Evolutionary conservation across 2,797 vertebrate species (phyloP).

Genomic region (Tenualosa ilisha): DNA sequence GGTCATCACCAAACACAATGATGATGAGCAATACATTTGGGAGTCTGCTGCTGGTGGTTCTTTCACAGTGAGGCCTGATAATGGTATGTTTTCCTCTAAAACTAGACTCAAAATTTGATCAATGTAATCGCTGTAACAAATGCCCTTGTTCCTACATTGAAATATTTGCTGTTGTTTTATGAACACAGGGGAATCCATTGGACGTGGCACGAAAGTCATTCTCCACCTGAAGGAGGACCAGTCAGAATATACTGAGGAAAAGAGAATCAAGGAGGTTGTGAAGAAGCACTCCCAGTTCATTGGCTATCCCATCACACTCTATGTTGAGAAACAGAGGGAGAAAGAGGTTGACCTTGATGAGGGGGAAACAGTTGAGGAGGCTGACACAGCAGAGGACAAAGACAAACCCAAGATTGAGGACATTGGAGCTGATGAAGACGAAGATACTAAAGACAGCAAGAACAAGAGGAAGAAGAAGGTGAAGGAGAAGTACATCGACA

Average conservation of each 20-base stretch:
- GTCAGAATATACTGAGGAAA: conserved; percentile 88
- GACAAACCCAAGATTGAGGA: conserved; percentile 20
- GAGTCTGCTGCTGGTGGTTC: conserved; percentile 79
- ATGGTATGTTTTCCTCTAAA: conserved; percentile 56
- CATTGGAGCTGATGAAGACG: neutral
- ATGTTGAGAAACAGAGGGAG: conserved; percentile 66
- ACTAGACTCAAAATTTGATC: no score
- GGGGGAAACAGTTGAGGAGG: neutral
- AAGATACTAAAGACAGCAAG: neutral
- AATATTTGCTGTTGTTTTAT: conserved; percentile 15
- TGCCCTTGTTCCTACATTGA: no score
- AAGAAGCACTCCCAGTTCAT: conserved; percentile 76
- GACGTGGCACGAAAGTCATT: conserved; percentile 89
- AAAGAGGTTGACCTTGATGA: conserved; percentile 16
- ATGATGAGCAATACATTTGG: conserved; percentile 77
- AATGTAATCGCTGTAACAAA: no score
- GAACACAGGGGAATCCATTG: conserved; percentile 79
- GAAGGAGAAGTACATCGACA: conserved; percentile 52
- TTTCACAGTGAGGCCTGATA: conserved; percentile 69
- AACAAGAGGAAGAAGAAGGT: conserved; percentile 15
- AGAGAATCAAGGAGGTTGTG: conserved; percentile 88
- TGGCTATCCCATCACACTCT: conserved; percentile 88
- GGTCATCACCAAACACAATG: conserved; percentile 77
- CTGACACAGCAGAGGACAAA: conserved; percentile 1
- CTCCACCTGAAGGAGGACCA: conserved; percentile 65